Conservation (phyloP, 2,888 invertebrate species). For the Tetranychus piercei region DNA sequence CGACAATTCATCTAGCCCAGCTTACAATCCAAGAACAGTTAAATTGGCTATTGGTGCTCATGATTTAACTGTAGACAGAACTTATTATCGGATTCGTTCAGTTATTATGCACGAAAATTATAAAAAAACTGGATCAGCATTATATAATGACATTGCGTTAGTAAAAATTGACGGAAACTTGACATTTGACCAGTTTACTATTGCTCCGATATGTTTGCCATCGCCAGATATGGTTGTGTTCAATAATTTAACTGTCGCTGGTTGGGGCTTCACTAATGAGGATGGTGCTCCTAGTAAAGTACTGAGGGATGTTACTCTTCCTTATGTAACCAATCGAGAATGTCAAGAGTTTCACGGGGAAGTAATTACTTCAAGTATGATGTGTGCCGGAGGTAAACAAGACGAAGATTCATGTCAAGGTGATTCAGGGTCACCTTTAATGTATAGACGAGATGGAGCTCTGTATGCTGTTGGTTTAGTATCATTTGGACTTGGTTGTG, state of each 20-base stretch:
- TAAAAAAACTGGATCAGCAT: constrained; percentile 7
- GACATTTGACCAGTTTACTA: constrained; percentile 3
- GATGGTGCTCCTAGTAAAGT: constrained; percentile 14
- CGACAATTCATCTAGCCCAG: not conserved
- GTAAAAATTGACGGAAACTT: not conserved
- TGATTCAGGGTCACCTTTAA: constrained; percentile 20
- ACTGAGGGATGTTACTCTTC: constrained; percentile 9
- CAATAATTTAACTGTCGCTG: constrained; percentile 13
- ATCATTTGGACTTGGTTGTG: constrained; percentile 11
- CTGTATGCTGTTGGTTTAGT: constrained; percentile 10
- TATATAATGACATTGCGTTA: constrained; percentile 15
- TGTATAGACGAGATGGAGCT: constrained; percentile 5
- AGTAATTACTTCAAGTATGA: constrained; percentile 8
- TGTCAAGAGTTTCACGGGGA: constrained; percentile 13
- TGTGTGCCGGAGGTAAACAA: constrained; percentile 16
- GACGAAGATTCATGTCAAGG: constrained; percentile 29
- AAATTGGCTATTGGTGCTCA: constrained; percentile 11
- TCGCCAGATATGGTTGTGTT: constrained; percentile 8
- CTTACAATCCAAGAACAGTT: not conserved
- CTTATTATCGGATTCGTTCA: not conserved
- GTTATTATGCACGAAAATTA: constrained; percentile 11
- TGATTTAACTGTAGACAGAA: constrained; percentile 7
- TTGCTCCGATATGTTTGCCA: constrained; percentile 15
- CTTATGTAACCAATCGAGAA: constrained; percentile 2
- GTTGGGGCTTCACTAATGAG: constrained; percentile 13